These are phyloP conservation scores for Drosophila infuscata DNA, from an alignment of 2,888 invertebrate species.

Conservation along the genomic window DNA sequence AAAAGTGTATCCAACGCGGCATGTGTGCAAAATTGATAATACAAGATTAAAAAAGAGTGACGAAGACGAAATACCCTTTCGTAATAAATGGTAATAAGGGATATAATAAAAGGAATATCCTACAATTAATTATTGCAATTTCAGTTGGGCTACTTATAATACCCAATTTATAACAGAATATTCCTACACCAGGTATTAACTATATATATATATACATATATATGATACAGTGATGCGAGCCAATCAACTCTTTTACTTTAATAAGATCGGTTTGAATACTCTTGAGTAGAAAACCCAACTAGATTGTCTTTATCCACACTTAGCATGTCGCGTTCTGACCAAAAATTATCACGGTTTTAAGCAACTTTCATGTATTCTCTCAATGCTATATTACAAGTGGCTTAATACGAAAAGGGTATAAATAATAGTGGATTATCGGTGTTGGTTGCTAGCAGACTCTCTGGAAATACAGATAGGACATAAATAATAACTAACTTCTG, in stretches of 20 bases:
- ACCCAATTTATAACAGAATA: neutral
- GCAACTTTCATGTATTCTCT: neutral
- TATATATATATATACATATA: neutral
- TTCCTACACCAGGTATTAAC: neutral
- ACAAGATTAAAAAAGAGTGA: neutral
- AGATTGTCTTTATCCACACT: neutral
- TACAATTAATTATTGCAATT: neutral
- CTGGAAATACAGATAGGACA: slow-evolving; percentile 4
- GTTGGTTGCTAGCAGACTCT: slow-evolving; percentile 6
- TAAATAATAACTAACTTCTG: slow-evolving; percentile 13
- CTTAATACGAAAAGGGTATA: neutral
- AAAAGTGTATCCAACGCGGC: neutral
- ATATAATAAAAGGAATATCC: neutral
- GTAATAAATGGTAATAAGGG: neutral
- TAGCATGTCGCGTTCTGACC: neutral
- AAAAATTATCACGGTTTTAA: neutral
- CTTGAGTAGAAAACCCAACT: neutral
- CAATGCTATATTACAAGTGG: neutral
- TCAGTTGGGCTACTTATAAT: neutral
- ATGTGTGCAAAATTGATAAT: neutral
- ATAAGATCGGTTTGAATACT: neutral
- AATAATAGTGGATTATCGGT: slow-evolving; percentile 40
- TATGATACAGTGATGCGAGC: neutral
- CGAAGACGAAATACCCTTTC: neutral
- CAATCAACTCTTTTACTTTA: neutral